Evolutionary conservation across 2,113 vertebrate species (phyloP).

Genomic region (Camelus bactrianus): DNA sequence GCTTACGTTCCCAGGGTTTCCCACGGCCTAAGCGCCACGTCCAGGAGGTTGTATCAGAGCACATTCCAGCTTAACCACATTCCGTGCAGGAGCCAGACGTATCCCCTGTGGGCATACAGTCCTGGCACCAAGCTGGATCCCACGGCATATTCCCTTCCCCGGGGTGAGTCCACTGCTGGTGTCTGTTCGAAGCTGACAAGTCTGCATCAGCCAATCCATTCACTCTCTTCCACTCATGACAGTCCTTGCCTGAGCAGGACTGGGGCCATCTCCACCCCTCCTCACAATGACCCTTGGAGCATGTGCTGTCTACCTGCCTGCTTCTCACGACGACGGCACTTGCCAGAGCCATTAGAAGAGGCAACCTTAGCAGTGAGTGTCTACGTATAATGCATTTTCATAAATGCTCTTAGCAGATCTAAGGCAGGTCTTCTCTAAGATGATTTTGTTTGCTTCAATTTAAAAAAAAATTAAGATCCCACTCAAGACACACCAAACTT

Average conservation of each 20-base stretch:
- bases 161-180: accelerated
- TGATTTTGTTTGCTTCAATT: neutral
- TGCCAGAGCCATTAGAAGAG: neutral
- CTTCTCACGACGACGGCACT: accelerated
- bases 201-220: accelerated
- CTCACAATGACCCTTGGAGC: neutral
- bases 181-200: accelerated
- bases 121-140: accelerated
- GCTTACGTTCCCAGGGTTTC: neutral
- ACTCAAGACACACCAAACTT: neutral
- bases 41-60: neutral
- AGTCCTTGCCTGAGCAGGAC: accelerated
- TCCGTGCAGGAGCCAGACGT: accelerated
- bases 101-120: no score
- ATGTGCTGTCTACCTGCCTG: accelerated
- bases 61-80: no score
- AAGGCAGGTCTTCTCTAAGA: neutral
- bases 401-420: neutral
- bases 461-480: neutral
- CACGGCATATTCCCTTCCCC: accelerated
- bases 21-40: accelerated
- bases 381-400: accelerated
- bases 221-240: accelerated
- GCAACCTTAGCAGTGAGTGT: accelerated
- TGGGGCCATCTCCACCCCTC: no score